These are phyloP conservation scores for Gadus chalcogrammus DNA, from an alignment of 2,113 vertebrate genomes.

Conservation along the genomic window DNA sequence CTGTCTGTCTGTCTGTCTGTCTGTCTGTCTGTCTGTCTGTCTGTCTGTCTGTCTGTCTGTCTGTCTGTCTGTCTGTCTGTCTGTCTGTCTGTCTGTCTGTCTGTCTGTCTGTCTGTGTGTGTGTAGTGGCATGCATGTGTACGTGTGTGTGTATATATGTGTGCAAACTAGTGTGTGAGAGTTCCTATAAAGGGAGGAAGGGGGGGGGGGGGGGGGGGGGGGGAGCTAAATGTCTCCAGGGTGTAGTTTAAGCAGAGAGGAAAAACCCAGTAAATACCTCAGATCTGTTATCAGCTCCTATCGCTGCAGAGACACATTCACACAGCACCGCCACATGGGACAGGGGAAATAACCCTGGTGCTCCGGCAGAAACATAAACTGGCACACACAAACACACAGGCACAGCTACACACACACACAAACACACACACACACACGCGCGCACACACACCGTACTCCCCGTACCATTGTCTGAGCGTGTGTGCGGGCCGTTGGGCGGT, in stretches of 20 bases:
- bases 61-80: background rate
- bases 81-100: background rate
- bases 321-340: slow-evolving; percentile 30
- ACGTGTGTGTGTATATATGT: too few species aligned
- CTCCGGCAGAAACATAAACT: slow-evolving; percentile 4
- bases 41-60: too few species aligned
- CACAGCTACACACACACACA: slow-evolving; percentile 18
- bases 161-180: background rate
- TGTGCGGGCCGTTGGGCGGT: slow-evolving; percentile 77
- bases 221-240: slow-evolving; percentile 9
- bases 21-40: too few species aligned
- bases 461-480: slow-evolving; percentile 85
- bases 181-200: background rate
- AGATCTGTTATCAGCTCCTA: slow-evolving; percentile 49
- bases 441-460: too few species aligned
- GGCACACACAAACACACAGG: slow-evolving; percentile 1
- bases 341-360: background rate
- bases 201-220: too few species aligned
- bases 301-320: slow-evolving; percentile 37
- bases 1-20: too few species aligned
- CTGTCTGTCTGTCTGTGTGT: background rate
- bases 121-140: background rate
- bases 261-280: slow-evolving; percentile 46
- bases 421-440: background rate
- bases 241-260: slow-evolving; percentile 26